Evolutionary conservation across 2,888 invertebrate genomes (phyloP), one percentile per base, ranked within the genome.

Genomic region (Orgyia antiqua): DNA sequence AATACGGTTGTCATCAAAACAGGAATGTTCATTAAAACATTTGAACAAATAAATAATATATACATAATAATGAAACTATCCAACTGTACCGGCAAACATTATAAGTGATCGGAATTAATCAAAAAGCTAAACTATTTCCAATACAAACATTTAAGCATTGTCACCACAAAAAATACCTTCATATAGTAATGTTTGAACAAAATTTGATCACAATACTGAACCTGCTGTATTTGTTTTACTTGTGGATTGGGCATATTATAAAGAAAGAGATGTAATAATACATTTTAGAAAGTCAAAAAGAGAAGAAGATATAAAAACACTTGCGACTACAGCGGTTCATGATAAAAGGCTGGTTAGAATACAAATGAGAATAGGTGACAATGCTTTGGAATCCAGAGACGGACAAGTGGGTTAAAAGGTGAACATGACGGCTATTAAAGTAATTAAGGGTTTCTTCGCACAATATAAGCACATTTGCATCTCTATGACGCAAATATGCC

Each of bases 341-440:
- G 76, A 77, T 78, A 69, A 75, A 70, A 72, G 62, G 56, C 50
- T 52, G 46, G 66, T 60, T 44, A 45, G 58, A 54, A 58, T 58
- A 56, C 71, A 61, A 77, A 78, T 78, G 73, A 76, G 62, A 53
- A 42, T 26, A 57, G 48, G 58, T 61, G 67, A 82, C 80, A 83
- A 80, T 79, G 70, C 67, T 48, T 58, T 65, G 79, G 82, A 72
- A 76, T 79, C 74, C 69, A 71, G 62, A 67, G 61, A 44, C 58
- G 62, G 45, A 53, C 76, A 82, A 80, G 65, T 83, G 65, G 84
- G 83, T 83, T 83, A 82, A 80, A 83, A 80, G 82, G 83, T 83
- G 82, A 82, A 66, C 60, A 67, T 68, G 67, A 45, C 71, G 68
- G 64, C 60, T 72, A 73, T 77, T 74, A 72, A 70, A 67, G 74